These are phyloP conservation scores for Heliocidaris tuberculata DNA, from an alignment of 35 echinoderm and acorn worm species.

Conservation along the genomic window DNA sequence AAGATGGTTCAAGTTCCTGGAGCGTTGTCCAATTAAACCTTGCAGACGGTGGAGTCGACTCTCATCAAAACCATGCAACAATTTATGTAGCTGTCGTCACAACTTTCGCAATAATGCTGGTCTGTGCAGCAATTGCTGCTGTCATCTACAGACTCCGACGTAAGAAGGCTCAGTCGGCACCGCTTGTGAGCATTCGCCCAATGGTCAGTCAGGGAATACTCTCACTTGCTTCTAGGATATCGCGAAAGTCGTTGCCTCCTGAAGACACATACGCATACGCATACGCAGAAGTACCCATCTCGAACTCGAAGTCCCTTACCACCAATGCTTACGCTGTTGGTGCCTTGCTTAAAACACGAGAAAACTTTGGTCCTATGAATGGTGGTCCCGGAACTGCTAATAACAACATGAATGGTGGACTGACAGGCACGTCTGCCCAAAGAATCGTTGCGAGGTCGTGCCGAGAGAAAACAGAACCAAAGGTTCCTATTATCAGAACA, in stretches of 20 bases:
- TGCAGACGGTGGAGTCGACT: not conserved
- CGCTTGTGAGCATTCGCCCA: slow-evolving; percentile 12
- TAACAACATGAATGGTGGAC: slow-evolving; percentile 42
- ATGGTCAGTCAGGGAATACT: slow-evolving; percentile 38
- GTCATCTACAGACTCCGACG: slow-evolving; percentile 53
- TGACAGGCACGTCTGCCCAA: slow-evolving; percentile 33
- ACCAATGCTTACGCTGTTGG: slow-evolving; percentile 62
- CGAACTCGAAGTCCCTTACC: slow-evolving; percentile 19
- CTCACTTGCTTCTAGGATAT: slow-evolving; percentile 13
- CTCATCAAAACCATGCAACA: slow-evolving; percentile 25
- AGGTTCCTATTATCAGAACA: not conserved
- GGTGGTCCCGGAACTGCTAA: not conserved
- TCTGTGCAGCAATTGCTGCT: slow-evolving; percentile 48
- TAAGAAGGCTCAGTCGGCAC: slow-evolving; percentile 37
- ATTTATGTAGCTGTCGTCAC: slow-evolving; percentile 53
- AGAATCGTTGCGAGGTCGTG: not conserved
- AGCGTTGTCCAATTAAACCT: slow-evolving; percentile 41
- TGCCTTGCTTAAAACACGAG: slow-evolving; percentile 34
- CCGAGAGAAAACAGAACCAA: not conserved
- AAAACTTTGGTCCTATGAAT: slow-evolving; percentile 20
- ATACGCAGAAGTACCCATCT: slow-evolving; percentile 54
- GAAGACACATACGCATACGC: slow-evolving; percentile 58
- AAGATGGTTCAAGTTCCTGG: slow-evolving; percentile 47
- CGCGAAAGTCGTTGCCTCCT: slow-evolving; percentile 11
- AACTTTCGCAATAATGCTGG: slow-evolving; percentile 54